These are phyloP conservation scores for Troglohyphantes excavatus DNA, from an alignment of 2,888 invertebrate genomes.

Conservation along the genomic window DNA sequence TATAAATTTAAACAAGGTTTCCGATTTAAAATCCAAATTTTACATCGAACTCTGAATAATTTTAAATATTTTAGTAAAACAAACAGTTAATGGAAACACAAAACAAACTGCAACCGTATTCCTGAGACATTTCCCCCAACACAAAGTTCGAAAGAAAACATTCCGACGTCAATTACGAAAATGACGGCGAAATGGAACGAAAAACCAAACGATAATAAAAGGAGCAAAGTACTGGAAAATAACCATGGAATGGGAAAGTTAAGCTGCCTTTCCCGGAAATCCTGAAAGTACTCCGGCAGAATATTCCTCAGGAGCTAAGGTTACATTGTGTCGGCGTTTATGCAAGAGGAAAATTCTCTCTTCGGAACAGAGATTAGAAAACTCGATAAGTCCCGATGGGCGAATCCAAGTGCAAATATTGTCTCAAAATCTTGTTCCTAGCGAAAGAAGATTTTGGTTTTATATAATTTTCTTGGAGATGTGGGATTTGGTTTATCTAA, in stretches of 20 bases:
- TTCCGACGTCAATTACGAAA: neutral
- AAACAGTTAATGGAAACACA: too few species aligned
- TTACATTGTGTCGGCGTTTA: constrained; percentile 34
- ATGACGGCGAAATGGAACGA: neutral
- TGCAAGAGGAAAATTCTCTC: constrained; percentile 12
- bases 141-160: constrained; percentile 2
- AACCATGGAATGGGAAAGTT: constrained; percentile 2
- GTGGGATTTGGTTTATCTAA: neutral
- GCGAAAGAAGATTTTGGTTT: neutral
- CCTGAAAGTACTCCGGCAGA: neutral
- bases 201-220: constrained; percentile 18
- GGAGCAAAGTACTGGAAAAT: neutral
- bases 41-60: too few species aligned
- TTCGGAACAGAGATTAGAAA: constrained; percentile 9
- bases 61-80: too few species aligned
- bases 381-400: constrained; percentile 43
- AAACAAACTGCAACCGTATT: too few species aligned
- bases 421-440: neutral
- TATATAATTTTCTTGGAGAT: neutral
- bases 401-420: constrained; percentile 48
- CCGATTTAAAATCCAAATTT: too few species aligned
- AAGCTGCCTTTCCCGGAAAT: constrained; percentile 27
- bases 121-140: too few species aligned
- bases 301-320: neutral
- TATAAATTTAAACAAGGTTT: too few species aligned